A percentile compares a stretch with the other conserved stretches of the same genome.
phyloP scores from a whole-genome alignment of 2,888 invertebrate genomes.

The Hyalella azteca region DNA sequence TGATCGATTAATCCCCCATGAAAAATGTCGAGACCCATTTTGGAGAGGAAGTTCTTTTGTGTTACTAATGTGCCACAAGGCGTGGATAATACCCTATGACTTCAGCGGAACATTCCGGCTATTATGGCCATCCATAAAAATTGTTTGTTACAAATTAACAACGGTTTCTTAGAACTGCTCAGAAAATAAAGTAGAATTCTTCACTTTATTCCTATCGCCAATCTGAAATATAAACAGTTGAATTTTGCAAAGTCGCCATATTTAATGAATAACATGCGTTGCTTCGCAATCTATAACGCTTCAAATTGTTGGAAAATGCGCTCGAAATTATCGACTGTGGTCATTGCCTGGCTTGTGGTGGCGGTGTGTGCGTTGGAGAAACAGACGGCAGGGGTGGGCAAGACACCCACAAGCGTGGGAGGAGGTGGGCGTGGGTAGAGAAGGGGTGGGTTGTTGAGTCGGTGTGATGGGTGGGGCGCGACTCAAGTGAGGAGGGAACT shows the following conservation, averaged over 20 bases:
- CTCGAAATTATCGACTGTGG: neutral
- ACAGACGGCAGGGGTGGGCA: slow-evolving; percentile 29
- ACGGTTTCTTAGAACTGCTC: too few relatives aligned
- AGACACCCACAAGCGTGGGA: neutral
- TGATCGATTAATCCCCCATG: too few relatives aligned
- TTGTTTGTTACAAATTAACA: too few relatives aligned
- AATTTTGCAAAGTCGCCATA: neutral
- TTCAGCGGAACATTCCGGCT: neutral
- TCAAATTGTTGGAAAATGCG: neutral
- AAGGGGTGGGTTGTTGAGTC: neutral
- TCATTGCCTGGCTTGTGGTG: slow-evolving; percentile 5
- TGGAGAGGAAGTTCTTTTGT: neutral
- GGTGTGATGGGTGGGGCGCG: neutral
- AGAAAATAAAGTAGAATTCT: too few relatives aligned
- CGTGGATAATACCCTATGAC: neutral
- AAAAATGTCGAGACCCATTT: too few relatives aligned
- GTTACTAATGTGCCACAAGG: neutral
- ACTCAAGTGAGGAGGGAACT: slow-evolving; percentile 26
- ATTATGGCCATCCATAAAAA: neutral
- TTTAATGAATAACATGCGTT: neutral
- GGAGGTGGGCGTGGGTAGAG: neutral
- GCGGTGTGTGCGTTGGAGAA: slow-evolving; percentile 8
- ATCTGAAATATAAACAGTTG: neutral
- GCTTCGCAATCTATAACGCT: neutral
- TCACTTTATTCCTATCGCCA: too few relatives aligned